These are phyloP conservation scores for Maniola hyperantus DNA, from an alignment of 2,888 invertebrate genomes.

Conservation along the genomic window DNA sequence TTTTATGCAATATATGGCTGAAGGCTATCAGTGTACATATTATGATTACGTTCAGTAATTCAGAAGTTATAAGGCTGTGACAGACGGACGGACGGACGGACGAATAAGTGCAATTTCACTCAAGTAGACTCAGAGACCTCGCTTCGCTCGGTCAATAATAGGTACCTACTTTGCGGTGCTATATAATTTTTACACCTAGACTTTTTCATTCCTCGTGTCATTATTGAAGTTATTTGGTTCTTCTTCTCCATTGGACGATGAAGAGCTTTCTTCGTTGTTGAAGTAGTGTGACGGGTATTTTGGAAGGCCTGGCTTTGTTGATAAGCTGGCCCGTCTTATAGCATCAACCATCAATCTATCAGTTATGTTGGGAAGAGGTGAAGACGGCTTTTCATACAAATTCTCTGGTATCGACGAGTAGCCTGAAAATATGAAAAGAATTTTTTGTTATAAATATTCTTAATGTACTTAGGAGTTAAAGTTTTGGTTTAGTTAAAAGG, in stretches of 20 bases:
- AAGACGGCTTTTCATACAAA: constrained; percentile 48
- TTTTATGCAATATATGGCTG: too few relatives aligned
- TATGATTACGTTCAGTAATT: too few relatives aligned
- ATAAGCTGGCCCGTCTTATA: constrained; percentile 67
- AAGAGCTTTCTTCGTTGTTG: constrained; percentile 60
- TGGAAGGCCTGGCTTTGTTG: constrained; percentile 62
- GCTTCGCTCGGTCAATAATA: too few relatives aligned
- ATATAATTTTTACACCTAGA: constrained; percentile 14
- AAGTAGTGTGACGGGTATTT: constrained; percentile 75
- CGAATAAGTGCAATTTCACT: too few relatives aligned
- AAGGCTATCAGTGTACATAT: too few relatives aligned
- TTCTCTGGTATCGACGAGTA: constrained; percentile 58
- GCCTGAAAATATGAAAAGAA: constrained; percentile 48
- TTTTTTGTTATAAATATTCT: too few relatives aligned
- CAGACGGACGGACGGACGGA: too few relatives aligned
- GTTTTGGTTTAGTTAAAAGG: too few relatives aligned
- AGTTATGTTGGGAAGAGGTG: constrained; percentile 60
- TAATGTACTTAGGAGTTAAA: too few relatives aligned
- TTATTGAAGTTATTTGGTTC: constrained; percentile 38
- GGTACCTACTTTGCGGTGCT: too few relatives aligned
- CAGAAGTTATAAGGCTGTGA: too few relatives aligned
- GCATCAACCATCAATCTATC: constrained; percentile 73
- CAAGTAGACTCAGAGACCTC: too few relatives aligned
- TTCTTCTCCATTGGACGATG: constrained; percentile 70
- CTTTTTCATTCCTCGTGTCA: constrained; percentile 36